Conservation (phyloP, 2,113 vertebrate species). For the Phalacrocorax carbo region DNA sequence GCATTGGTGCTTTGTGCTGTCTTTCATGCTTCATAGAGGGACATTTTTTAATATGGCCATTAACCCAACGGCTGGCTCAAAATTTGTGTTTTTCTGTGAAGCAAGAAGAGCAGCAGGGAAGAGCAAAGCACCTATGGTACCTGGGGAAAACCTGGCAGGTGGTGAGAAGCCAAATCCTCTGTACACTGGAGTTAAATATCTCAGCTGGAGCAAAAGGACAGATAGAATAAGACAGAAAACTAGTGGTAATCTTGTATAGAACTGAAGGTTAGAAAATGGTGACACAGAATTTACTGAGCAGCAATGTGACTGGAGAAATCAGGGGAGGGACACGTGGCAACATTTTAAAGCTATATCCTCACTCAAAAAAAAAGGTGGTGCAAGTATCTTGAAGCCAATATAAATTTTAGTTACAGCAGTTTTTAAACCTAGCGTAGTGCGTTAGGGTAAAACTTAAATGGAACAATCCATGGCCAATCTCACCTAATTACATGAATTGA, state of each 20-base stretch:
- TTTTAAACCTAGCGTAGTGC: background rate
- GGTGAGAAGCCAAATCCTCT: background rate
- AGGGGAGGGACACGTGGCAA: background rate
- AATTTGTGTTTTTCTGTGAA: background rate
- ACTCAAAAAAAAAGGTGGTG: background rate
- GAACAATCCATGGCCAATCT: background rate
- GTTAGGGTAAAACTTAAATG: background rate
- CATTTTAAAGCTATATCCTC: background rate
- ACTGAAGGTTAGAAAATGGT: background rate
- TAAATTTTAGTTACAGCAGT: background rate
- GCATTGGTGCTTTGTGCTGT: background rate
- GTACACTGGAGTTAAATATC: background rate
- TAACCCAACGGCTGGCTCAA: background rate
- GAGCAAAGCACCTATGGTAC: background rate
- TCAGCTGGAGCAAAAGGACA: background rate
- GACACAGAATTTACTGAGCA: background rate
- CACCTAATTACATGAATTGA: background rate
- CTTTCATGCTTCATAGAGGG: background rate
- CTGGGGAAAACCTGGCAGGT: background rate
- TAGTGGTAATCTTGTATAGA: background rate
- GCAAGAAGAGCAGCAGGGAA: constrained; percentile 4
- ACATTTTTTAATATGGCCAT: background rate
- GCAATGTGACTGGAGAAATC: background rate
- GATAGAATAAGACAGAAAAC: background rate
- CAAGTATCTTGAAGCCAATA: background rate